A percentile compares a stretch with the other conserved stretches of the same genome.
Conservation (phyloP, 2,888 invertebrate genomes). For the Halictus quadricinctus region DNA sequence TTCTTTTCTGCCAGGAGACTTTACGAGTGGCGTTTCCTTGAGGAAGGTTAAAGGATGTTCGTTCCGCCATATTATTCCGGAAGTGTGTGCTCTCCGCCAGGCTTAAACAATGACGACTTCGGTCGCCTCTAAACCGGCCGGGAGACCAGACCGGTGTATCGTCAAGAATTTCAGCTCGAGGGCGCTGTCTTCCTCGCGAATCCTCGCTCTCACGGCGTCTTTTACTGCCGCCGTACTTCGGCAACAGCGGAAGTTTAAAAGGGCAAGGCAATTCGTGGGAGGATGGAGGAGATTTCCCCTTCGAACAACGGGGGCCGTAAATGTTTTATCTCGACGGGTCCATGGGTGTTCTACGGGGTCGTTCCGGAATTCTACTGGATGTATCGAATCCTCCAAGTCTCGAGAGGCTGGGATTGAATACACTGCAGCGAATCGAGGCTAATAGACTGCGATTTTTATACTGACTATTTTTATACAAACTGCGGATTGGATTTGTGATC, state of each 20-base stretch:
- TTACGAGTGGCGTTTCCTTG: constrained; percentile 28
- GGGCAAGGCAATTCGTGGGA: constrained; percentile 37
- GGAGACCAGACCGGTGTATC: background rate
- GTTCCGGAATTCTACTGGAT: background rate
- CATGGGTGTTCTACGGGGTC: background rate
- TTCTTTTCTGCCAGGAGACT: constrained; percentile 22
- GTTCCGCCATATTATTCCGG: constrained; percentile 34
- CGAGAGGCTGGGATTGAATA: background rate
- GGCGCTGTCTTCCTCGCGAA: background rate
- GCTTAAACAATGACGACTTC: constrained; percentile 35
- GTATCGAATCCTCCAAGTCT: background rate
- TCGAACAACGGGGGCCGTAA: constrained; percentile 64
- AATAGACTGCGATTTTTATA: background rate
- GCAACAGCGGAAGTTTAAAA: constrained; percentile 43
- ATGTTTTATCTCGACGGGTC: constrained; percentile 69
- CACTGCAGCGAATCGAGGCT: background rate
- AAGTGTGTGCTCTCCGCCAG: constrained; percentile 9
- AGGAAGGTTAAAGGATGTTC: constrained; percentile 25
- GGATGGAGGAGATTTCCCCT: background rate
- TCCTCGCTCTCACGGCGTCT: background rate
- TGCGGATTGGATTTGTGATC: too few species aligned
- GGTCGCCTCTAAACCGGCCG: constrained; percentile 11
- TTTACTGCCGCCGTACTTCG: constrained; percentile 24
- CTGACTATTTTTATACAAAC: too few species aligned
- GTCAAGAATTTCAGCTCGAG: constrained; percentile 11